These are phyloP conservation scores for Mystacornis crossleyi DNA, from an alignment of 2,113 vertebrate genomes.

Conservation along the genomic window DNA sequence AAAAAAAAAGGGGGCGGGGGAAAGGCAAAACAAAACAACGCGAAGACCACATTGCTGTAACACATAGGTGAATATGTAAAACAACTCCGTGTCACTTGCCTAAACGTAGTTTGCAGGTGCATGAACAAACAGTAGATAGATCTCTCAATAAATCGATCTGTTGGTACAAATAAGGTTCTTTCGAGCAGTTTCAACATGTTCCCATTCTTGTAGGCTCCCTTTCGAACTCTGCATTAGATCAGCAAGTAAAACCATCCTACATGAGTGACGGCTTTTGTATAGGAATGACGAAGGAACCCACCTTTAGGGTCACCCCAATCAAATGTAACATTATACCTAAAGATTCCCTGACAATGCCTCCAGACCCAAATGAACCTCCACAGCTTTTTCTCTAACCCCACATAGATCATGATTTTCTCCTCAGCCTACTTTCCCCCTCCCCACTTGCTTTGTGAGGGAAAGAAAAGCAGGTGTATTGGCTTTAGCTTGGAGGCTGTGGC, in stretches of 20 bases:
- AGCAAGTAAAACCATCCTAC: fast-evolving
- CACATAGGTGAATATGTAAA: fast-evolving
- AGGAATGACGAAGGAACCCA: fast-evolving
- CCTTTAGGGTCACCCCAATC: not conserved
- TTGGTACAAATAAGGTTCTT: not conserved
- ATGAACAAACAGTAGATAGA: not conserved
- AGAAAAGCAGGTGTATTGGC: not conserved
- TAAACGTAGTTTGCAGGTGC: not conserved
- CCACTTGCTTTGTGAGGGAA: not conserved
- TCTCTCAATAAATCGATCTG: fast-evolving
- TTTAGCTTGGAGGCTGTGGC: not conserved
- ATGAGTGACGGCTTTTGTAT: not conserved
- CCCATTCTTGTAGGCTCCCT: not conserved
- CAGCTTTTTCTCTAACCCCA: not conserved
- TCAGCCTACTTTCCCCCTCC: not conserved
- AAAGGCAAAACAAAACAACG: not conserved
- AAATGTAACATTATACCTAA: not conserved
- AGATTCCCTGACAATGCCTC: not conserved
- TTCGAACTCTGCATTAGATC: not conserved
- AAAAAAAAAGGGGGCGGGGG: fast-evolving
- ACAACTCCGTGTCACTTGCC: fast-evolving
- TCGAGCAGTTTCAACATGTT: fast-evolving
- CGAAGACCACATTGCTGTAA: fast-evolving
- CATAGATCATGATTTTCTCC: not conserved
- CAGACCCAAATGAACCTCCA: not conserved